These are phyloP conservation scores for Euschistus heros DNA, from an alignment of 1,140 invertebrate genomes.

Conservation along the genomic window DNA sequence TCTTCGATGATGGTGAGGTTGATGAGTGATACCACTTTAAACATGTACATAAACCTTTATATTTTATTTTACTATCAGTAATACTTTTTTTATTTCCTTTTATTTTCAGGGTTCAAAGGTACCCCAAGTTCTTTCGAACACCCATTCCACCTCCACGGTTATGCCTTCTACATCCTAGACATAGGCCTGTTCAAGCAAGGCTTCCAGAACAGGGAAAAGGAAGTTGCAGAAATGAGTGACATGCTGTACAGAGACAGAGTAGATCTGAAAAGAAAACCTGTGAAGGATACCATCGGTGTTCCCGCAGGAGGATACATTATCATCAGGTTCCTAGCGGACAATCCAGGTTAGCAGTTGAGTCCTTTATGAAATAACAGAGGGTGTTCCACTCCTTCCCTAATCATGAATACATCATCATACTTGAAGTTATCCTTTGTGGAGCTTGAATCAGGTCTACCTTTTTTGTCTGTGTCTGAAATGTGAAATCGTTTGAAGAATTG, in stretches of 20 bases:
- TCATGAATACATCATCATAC: no score
- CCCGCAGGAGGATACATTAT: conserved; percentile 77
- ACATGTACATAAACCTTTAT: no score
- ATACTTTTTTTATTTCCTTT: not conserved
- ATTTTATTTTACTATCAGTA: no score
- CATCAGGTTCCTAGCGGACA: conserved; percentile 40
- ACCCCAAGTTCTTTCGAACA: conserved; percentile 49
- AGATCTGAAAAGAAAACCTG: conserved; percentile 59
- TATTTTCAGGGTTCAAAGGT: conserved; percentile 3
- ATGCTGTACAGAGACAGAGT: conserved; percentile 52
- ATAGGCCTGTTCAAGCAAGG: conserved; percentile 38
- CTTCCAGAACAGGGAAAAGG: conserved; percentile 49
- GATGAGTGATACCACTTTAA: no score
- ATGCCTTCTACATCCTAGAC: conserved; percentile 58
- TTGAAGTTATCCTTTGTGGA: no score
- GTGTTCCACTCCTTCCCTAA: no score
- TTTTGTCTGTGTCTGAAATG: no score
- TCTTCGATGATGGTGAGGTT: conserved; percentile 25
- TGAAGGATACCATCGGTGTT: conserved; percentile 83
- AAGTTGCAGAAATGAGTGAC: conserved; percentile 54
- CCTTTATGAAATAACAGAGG: no score
- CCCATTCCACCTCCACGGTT: conserved; percentile 83
- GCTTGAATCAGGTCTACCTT: no score
- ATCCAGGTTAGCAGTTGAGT: conserved; percentile 37
- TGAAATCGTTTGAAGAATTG: no score